Base-by-base conservation (phyloP, 2,797 vertebrate species). In the Linurgus olivaceus region DNA sequence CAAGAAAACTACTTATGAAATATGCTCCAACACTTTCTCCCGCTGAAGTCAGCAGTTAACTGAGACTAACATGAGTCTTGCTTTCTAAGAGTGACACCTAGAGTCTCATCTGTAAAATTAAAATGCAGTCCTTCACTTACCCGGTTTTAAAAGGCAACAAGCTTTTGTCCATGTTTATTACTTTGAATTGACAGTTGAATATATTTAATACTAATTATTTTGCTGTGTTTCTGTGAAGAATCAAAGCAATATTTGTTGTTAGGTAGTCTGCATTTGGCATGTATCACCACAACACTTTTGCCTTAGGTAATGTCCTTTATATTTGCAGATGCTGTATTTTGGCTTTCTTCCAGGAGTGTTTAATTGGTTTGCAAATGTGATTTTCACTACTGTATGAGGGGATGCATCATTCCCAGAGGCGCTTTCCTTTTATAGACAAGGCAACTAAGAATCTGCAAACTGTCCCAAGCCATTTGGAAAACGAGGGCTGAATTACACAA, bases 81-180 rank as follows among this genome's bases (percentile, higher is more conserved):
- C 94, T 97, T 97, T 94, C 87, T 57, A 95, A 96, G 74, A 95
- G 91, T 86, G 96, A 96, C 96, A 97, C 81, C 96, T 96, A 97
- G 76, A 97, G 94, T 94, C 86, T 71, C 15, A 59, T 72, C 73
- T 63, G 63, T 81, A 90, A 70, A 94, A 85, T 33, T 93, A 50
- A 96, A 96, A 77, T 31, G 10, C 7, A 26, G 29, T 67, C 26
- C 29, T 51, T 86, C 48, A 21, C 5, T 57, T 5, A 0, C 37
- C 11, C 1, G 0, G 12, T 44, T 76, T 63, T 40, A 40, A 74
- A 77, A 65, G 31, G 21, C 24, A 61, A 10, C 20, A 73, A 75
- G 23, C 4, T 80, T 72, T 86, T 62, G 21, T 33, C 19, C 7
- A 7, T 26, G 50, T 3, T 45, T 51, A 74, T 13, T 44, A 42